Conservation (phyloP, 2,113 vertebrate species). For the Aphyosemion australe region DNA sequence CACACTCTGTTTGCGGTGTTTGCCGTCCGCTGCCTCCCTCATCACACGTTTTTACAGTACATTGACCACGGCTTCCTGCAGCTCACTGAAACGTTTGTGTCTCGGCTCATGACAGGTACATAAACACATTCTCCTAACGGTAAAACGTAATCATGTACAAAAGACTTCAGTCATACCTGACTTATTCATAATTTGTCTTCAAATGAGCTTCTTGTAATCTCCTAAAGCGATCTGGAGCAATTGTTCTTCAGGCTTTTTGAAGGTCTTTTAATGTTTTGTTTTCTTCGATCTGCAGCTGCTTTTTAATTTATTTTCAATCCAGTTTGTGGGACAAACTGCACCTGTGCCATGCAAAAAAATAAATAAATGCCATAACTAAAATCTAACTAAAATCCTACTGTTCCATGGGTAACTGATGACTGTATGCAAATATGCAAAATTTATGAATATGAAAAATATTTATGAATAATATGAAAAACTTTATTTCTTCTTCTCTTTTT, state of each 20-base stretch:
- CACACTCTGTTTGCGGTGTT: conserved; percentile 85
- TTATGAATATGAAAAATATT: no score
- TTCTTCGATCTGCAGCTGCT: background rate
- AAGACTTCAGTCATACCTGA: background rate
- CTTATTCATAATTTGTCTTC: background rate
- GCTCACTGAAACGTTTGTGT: conserved; percentile 85
- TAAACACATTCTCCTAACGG: background rate
- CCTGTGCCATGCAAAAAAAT: no score
- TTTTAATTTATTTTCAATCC: background rate
- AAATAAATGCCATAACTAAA: no score
- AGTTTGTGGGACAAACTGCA: background rate
- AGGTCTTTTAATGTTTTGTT: background rate
- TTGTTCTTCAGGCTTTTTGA: background rate
- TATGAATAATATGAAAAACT: background rate
- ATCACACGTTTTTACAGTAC: conserved; percentile 88
- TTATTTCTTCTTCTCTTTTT: background rate
- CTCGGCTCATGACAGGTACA: conserved; percentile 83
- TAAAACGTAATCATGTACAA: background rate
- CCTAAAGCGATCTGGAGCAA: background rate
- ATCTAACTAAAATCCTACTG: no score
- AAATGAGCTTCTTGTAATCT: background rate
- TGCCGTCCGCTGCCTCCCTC: conserved; percentile 87
- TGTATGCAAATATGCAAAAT: no score
- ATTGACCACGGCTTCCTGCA: conserved; percentile 85
- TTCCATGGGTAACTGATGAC: no score